These are phyloP conservation scores for Ochotona princeps DNA, from an alignment of 2,113 vertebrate genomes.

Conservation along the genomic window DNA sequence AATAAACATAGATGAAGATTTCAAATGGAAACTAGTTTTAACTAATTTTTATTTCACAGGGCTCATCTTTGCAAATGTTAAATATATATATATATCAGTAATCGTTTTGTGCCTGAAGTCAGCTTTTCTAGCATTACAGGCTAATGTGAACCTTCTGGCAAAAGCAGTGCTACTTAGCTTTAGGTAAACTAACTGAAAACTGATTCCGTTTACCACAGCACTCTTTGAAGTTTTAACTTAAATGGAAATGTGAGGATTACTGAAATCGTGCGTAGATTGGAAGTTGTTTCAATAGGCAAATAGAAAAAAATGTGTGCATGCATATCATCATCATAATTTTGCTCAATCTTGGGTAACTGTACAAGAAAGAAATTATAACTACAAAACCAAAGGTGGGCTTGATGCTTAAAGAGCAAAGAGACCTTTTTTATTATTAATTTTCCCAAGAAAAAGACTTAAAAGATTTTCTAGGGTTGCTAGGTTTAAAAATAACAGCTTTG, in stretches of 20 bases:
- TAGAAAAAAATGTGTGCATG: not conserved
- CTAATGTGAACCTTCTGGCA: constrained; percentile 27
- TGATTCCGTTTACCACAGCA: not conserved
- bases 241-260: constrained; percentile 26
- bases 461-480: constrained; percentile 76
- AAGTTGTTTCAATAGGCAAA: constrained; percentile 25
- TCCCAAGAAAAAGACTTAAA: constrained; percentile 78
- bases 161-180: not conserved
- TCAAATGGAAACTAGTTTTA: not conserved
- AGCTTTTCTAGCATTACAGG: constrained; percentile 34
- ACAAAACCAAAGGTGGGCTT: constrained; percentile 18
- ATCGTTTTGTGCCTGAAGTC: constrained; percentile 32
- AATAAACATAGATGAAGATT: constrained; percentile 34
- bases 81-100: constrained; percentile 61
- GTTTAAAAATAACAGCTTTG: constrained; percentile 80
- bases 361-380: constrained; percentile 18
- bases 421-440: constrained; percentile 71
- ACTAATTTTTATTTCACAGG: constrained; percentile 37
- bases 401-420: constrained; percentile 79
- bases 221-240: constrained; percentile 53
- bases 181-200: constrained; percentile 57
- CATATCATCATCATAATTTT: not conserved
- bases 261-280: not conserved
- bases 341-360: constrained; percentile 26
- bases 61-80: constrained; percentile 47